phyloP scores from a whole-genome alignment of 1,140 invertebrate genomes.

The Streblospio benedicti region DNA sequence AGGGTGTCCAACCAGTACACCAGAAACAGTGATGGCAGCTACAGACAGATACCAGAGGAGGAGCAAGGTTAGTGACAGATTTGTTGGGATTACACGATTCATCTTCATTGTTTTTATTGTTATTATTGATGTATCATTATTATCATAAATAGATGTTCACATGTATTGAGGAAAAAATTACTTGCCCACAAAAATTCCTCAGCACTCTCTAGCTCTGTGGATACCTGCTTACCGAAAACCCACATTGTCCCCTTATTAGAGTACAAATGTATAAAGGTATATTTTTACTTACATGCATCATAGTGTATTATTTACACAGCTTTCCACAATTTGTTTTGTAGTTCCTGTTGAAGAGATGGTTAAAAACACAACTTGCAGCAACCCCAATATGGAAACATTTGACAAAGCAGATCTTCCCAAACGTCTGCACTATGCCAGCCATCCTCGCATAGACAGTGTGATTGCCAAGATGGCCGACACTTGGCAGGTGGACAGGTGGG shows the following conservation, averaged over 20 bases:
- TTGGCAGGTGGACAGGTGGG: constrained; percentile 31
- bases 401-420: constrained; percentile 29
- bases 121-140: neutral
- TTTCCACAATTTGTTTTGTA: too few species aligned
- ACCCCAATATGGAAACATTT: constrained; percentile 28
- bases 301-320: too few species aligned
- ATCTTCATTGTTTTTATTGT: neutral
- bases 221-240: too few species aligned
- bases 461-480: constrained; percentile 25
- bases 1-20: neutral
- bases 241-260: too few species aligned
- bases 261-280: too few species aligned
- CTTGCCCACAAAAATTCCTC: too few species aligned
- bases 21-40: neutral
- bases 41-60: neutral
- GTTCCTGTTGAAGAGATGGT: constrained; percentile 20
- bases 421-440: constrained; percentile 33
- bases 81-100: neutral
- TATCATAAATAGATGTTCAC: neutral
- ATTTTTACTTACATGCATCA: too few species aligned
- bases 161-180: too few species aligned
- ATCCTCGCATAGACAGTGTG: constrained; percentile 35
- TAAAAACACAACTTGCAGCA: constrained; percentile 23
- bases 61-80: neutral
- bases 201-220: too few species aligned